Base-by-base conservation (phyloP, 2,888 invertebrate genomes). In the Ceraclea dissimilis region DNA sequence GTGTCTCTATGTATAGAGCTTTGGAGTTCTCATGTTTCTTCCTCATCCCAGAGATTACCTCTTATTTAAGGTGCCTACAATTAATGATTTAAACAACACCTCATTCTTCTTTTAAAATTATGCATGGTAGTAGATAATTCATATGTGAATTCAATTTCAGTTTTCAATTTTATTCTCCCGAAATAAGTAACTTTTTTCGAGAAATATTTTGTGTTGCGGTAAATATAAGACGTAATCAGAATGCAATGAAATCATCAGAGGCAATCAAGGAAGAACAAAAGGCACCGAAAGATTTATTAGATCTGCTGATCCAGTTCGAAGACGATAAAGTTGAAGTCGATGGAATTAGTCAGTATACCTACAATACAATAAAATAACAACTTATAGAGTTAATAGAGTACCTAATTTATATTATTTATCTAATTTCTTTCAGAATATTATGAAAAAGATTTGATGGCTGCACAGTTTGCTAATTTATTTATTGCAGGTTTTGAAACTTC, bases 401-500 rank as follows among this genome's bases (percentile, higher is more conserved):
- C n/a, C n/a, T n/a, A n/a, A n/a, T n/a, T n/a, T n/a, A n/a, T n/a
- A n/a, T n/a, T n/a, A n/a, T n/a, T n/a, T n/a, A 39, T 13, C 5
- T 39, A 13, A 39, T 39, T 39, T 19, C 6, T 56, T 46, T 20
- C 31, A 59, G 59, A 59, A 54, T 59, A n/a, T n/a, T n/a, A 54
- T 21, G 22, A 49, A 20, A 57, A 51, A n/a, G 54, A 59, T 33
- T 31, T 47, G 2, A 33, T 59, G 21, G 52, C 56, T 10, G 52
- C 59, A 17, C 59, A 59, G 43, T 54, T 57, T 26, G 51, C 26
- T 11, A 53, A 51, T n/a, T 10, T 57, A 11, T 59, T 59, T 17
- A 18, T 16, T 16, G 57, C 57, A 5, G 62, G 60, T 2, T 60
- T 57, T 51, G 60, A 62, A 22, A 48, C 56, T n/a, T 60, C 6